Evolutionary conservation across 2,797 vertebrate genomes (phyloP), one percentile per base, ranked within the genome.

Genomic region (Amphiprion clarkii): DNA sequence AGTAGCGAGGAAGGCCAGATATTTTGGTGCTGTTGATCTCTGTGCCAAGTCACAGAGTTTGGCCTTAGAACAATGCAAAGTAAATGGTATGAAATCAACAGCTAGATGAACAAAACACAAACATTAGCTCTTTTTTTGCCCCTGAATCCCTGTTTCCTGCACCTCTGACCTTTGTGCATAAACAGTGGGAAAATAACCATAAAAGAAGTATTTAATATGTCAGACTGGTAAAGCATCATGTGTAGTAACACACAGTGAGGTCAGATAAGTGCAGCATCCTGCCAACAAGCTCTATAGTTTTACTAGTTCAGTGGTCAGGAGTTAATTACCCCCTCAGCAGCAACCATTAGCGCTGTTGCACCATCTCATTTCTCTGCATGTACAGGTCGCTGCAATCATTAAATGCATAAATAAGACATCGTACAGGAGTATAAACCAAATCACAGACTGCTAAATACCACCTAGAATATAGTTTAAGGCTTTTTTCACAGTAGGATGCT

Each of bases 21-120:
- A 69, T 83, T 76, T 71, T 63, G 27, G 52, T 56, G 29, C 19
- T 25, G 70, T 76, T 83, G 58, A 78, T 74, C 6, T 71, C 33
- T 3, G 57, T 21, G 78, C 76, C 69, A 64, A 77, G 23, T 57
- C 29, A 3, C 11, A 9, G 16, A 23, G 40, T 71, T 80, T 68
- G 68, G 29, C 46, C n/a, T 66, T 60, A 29, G 52, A 54, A 79
- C 39, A 49, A 12, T 48, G 60, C 40, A 9, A n/a, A 23, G 23
- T 23, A 23, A 56, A 14, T 39, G 25, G 14, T 44, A 8, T 39
- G 36, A 63, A 65, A 51, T 51, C 44, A 56, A 57, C 63, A 60
- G 1, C 19, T 3, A 51, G 21, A 11, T 21, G 2, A 5, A 53
- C 27, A 16, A 55, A 19, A 31, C 4, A 55, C 25, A 55, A 17